Evolutionary conservation across 2,797 vertebrate species (phyloP).

Genomic region (Lepus townsendii): DNA sequence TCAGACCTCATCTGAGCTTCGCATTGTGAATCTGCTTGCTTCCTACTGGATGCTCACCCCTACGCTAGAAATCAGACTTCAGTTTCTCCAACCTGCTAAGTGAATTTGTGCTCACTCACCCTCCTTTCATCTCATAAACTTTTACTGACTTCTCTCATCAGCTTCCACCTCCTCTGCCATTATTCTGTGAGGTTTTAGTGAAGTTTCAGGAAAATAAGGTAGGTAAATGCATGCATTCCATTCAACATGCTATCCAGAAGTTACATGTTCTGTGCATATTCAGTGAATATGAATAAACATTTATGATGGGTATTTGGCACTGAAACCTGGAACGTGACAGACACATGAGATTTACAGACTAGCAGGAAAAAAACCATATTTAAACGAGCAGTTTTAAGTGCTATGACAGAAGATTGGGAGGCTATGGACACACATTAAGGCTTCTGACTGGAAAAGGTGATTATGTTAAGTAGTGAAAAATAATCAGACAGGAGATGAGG

Average conservation of each 20-base stretch:
- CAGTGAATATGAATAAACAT: conserved; percentile 17
- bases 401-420: not conserved
- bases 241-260: not conserved
- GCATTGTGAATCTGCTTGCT: not conserved
- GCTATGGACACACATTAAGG: not conserved
- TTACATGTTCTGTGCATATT: not conserved
- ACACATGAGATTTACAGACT: not conserved
- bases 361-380: not conserved
- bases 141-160: not conserved
- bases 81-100: not conserved
- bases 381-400: not conserved
- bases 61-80: not conserved
- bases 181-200: not conserved
- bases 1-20: not conserved
- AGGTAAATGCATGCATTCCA: not conserved
- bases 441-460: conserved; percentile 32
- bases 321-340: not conserved
- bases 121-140: not conserved
- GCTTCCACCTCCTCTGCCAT: not conserved
- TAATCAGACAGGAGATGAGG: not conserved
- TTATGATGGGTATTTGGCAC: conserved; percentile 33
- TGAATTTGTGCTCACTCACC: not conserved
- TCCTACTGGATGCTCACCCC: not conserved
- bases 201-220: not conserved
- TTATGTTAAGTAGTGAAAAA: not conserved